Base-by-base conservation (phyloP, 2,888 invertebrate genomes). In the Listrodromus nycthemerus region DNA sequence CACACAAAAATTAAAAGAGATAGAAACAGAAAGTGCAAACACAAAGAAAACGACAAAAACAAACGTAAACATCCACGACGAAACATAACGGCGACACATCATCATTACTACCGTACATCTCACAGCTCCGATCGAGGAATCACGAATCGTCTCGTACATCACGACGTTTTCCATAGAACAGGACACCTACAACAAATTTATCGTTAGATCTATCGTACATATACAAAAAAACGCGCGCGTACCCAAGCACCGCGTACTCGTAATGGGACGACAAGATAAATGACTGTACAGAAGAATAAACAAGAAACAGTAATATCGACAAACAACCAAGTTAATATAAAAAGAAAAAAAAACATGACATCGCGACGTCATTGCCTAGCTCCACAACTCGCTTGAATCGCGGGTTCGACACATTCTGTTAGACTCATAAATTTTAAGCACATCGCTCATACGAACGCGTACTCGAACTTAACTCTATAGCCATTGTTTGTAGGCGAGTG, bases 351-450 rank as follows among this genome's bases (percentile, higher is more conserved):
- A 24, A 61, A 76, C 69, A 84, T 78, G 78, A 86, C 73, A 80
- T 80, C 75, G 74, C 71, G 79, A 85, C 69, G 79, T 83, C 80
- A 80, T 82, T 84, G 85, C 77, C 77, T 80, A 84, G 84, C 80
- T 85, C 84, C 74, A 50, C 21, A 80, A 80, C 81, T 83, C 82
- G 84, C 81, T 80, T 66, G 79, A 67, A 63, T 69, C 81, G 79
- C 82, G 73, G 67, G 82, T 65, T 80, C 73, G 45, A 71, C 55
- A 76, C 61, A 63, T 79, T 78, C 80, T 63, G 74, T 79, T 85
- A 69, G 63, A 76, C 69, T 63, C 65, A 69, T 80, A 76, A 58
- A 67, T 80, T 58, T 82, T 70, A 70, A 80, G 74, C 73, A 82
- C 69, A 50, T 71, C 63, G 81, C 81, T 80, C 77, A 77, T 80